Conservation (phyloP, 2,888 invertebrate genomes). For the Amphipoea oculea region DNA sequence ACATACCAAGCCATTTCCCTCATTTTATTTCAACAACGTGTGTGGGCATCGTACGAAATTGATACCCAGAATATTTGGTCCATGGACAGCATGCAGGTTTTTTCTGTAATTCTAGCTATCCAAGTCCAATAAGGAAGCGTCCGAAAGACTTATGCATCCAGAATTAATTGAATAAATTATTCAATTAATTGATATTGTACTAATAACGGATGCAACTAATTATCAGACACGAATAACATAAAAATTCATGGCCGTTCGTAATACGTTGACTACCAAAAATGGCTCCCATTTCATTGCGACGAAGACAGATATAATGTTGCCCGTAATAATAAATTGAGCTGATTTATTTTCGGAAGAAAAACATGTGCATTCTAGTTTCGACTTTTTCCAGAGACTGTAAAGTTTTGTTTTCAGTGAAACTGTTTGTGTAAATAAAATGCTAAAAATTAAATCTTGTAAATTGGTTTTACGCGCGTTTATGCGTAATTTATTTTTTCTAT, state of each 20-base stretch:
- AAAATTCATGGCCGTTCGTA: constrained; percentile 43
- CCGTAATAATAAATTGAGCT: constrained; percentile 60
- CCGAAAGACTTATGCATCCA: constrained; percentile 28
- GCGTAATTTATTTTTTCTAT: constrained; percentile 29
- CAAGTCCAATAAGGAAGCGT: constrained; percentile 41
- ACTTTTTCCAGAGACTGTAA: background rate
- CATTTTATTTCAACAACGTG: constrained; percentile 43
- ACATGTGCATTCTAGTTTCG: background rate
- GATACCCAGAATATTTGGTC: constrained; percentile 21
- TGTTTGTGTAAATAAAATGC: constrained; percentile 31
- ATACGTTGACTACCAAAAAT: constrained; percentile 61
- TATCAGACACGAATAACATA: constrained; percentile 49
- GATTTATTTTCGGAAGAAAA: constrained; percentile 54
- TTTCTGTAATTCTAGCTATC: constrained; percentile 6
- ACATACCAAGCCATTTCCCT: constrained; percentile 3
- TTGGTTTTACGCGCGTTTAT: constrained; percentile 37
- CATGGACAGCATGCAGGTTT: background rate
- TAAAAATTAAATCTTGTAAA: constrained; percentile 34
- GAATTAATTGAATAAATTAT: constrained; percentile 59
- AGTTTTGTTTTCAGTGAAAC: constrained; percentile 22
- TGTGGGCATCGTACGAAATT: constrained; percentile 47
- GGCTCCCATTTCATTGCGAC: constrained; percentile 58
- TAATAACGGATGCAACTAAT: constrained; percentile 63
- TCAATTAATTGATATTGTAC: constrained; percentile 56
- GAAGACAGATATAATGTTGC: constrained; percentile 65